Evolutionary conservation across 1,140 invertebrate species (phyloP).

Genomic region (Aphelinus certus): DNA sequence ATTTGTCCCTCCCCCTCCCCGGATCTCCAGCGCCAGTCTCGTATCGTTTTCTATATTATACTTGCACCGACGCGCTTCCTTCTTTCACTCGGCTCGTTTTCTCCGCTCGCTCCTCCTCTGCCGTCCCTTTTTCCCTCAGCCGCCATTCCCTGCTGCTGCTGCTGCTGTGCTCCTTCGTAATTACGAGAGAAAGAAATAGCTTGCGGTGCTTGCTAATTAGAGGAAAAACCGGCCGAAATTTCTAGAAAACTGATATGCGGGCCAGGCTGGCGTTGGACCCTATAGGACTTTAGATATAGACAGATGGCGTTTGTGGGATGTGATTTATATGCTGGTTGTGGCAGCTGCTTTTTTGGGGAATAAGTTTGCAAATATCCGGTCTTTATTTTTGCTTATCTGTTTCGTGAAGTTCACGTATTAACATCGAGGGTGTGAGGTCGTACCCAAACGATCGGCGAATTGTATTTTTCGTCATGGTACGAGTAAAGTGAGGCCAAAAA

Average conservation of each 20-base stretch:
- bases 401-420: too few relatives aligned
- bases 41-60: slow-evolving; percentile 39
- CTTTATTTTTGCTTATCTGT: too few relatives aligned
- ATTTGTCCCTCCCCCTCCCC: slow-evolving; percentile 49
- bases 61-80: slow-evolving; percentile 34
- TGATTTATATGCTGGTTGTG: too few relatives aligned
- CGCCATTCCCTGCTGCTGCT: not conserved
- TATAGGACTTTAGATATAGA: not conserved
- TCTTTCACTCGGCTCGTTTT: slow-evolving; percentile 21
- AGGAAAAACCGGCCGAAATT: slow-evolving; percentile 6
- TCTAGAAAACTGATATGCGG: slow-evolving; percentile 15
- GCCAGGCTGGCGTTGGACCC: too few relatives aligned
- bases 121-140: not conserved
- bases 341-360: too few relatives aligned
- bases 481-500: too few relatives aligned
- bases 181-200: slow-evolving; percentile 7
- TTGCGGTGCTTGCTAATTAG: slow-evolving; percentile 4
- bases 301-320: slow-evolving; percentile 13
- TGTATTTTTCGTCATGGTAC: too few relatives aligned
- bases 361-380: too few relatives aligned
- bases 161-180: slow-evolving; percentile 12
- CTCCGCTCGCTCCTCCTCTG: not conserved
- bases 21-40: slow-evolving; percentile 42
- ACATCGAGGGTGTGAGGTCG: too few relatives aligned
- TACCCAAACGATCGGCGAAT: too few relatives aligned